Percentiles rank a stretch among this genome's conserved stretches.
Conservation (phyloP, 2,888 invertebrate genomes). For the Melieria crassipennis region DNA sequence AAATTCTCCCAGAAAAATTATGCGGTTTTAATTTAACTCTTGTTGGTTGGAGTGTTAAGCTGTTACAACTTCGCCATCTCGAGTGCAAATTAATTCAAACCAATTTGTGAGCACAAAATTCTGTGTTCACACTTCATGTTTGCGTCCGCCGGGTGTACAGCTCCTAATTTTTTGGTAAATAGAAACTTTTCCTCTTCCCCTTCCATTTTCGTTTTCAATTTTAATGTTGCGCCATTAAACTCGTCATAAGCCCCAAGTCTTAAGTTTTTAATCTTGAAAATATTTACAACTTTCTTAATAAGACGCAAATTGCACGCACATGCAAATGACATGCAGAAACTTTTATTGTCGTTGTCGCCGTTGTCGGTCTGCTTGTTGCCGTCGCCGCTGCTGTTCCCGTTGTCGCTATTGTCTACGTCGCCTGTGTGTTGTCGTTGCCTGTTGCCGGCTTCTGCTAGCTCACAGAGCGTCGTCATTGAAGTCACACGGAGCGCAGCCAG, state of each 20-base stretch:
- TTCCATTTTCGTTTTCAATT: background rate
- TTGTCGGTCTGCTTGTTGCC: background rate
- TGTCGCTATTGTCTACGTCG: background rate
- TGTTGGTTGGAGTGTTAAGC: too few species aligned
- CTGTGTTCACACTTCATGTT: too few species aligned
- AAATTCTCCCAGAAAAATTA: too few species aligned
- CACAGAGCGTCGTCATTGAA: too few species aligned
- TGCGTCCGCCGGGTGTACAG: too few species aligned
- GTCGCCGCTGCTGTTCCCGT: background rate
- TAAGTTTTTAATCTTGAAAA: constrained; percentile 21
- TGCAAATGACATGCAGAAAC: constrained; percentile 34
- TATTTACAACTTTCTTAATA: constrained; percentile 25
- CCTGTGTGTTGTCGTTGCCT: background rate
- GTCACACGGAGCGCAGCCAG: background rate
- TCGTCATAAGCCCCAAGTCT: constrained; percentile 12
- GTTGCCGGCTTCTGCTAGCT: too few species aligned
- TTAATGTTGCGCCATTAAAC: constrained; percentile 10
- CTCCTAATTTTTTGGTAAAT: too few species aligned
- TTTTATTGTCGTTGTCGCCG: constrained; percentile 45
- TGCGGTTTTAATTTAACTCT: too few species aligned
- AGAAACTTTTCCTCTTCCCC: background rate
- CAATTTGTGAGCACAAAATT: background rate
- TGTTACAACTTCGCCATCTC: too few species aligned
- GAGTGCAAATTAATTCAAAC: background rate
- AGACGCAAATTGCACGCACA: constrained; percentile 25